A percentile compares a stretch with the other conserved stretches of the same genome.
Conservation (phyloP, 2,113 vertebrate genomes). For the Butorides virescens region DNA sequence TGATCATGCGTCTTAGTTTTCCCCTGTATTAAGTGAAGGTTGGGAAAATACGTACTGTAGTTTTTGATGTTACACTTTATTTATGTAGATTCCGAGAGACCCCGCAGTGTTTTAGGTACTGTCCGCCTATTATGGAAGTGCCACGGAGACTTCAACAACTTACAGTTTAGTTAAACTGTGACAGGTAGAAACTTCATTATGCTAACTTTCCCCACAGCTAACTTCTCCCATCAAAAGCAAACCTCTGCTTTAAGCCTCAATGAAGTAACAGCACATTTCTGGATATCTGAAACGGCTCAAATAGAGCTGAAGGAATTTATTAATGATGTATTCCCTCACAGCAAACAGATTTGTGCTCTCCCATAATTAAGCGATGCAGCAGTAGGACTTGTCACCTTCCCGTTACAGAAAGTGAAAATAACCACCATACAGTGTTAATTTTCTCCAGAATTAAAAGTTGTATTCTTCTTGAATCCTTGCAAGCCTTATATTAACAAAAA, state of each 20-base stretch:
- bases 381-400: not conserved
- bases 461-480: not conserved
- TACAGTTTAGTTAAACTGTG: not conserved
- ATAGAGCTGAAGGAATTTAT: not conserved
- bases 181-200: not conserved
- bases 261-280: not conserved
- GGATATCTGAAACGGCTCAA: not conserved
- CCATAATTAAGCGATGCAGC: not conserved
- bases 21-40: not conserved
- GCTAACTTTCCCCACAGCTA: not conserved
- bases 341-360: conserved; percentile 9
- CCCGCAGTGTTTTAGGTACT: not conserved
- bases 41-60: not conserved
- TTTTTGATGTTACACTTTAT: conserved; percentile 8
- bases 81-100: not conserved
- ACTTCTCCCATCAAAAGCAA: not conserved
- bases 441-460: conserved; percentile 1
- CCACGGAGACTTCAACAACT: not conserved
- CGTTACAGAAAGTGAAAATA: conserved; percentile 1
- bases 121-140: not conserved
- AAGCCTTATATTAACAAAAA: conserved; percentile 19
- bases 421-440: not conserved
- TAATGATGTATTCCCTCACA: not conserved
- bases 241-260: not conserved
- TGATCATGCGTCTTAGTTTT: not conserved